These are phyloP conservation scores for Drosophila neotestacea DNA, from an alignment of 2,888 invertebrate genomes.

Conservation along the genomic window DNA sequence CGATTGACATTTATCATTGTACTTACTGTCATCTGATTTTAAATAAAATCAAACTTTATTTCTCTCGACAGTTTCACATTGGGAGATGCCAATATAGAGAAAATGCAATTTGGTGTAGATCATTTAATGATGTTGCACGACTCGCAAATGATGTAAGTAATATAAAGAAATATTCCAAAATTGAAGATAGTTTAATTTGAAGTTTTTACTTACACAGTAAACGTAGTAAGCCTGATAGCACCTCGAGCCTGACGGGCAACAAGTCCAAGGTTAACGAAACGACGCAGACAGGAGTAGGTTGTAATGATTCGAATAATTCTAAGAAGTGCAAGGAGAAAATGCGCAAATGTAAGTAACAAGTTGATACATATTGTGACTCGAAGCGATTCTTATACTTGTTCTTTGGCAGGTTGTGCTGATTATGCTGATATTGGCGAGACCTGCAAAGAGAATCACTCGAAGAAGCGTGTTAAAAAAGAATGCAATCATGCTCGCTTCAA, in stretches of 20 bases:
- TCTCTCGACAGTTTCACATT: conserved; percentile 60
- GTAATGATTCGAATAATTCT: conserved; percentile 70
- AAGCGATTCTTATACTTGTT: background rate
- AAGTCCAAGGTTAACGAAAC: conserved; percentile 62
- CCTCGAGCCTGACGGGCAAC: conserved; percentile 39
- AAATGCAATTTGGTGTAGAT: conserved; percentile 82
- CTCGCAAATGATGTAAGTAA: conserved; percentile 71
- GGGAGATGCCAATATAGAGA: conserved; percentile 74
- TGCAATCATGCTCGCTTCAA: conserved; percentile 85
- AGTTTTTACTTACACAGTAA: conserved; percentile 40
- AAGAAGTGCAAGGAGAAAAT: conserved; percentile 82
- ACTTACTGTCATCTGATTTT: background rate
- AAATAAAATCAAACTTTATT: conserved; percentile 1
- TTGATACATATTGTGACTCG: background rate
- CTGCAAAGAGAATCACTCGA: conserved; percentile 84
- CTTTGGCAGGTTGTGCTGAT: conserved; percentile 76
- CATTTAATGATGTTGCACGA: conserved; percentile 78
- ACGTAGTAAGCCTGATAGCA: conserved; percentile 71
- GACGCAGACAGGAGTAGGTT: conserved; percentile 59
- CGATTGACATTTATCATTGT: background rate
- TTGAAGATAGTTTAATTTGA: background rate
- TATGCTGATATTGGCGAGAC: conserved; percentile 83
- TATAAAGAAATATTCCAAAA: background rate
- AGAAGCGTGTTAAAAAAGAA: conserved; percentile 84
- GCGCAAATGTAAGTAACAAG: conserved; percentile 79